A percentile compares a stretch with the other conserved stretches of the same genome.
phyloP scores from a whole-genome alignment of 64 coral and sea anemone species.

The Pocillopora damicornis region DNA sequence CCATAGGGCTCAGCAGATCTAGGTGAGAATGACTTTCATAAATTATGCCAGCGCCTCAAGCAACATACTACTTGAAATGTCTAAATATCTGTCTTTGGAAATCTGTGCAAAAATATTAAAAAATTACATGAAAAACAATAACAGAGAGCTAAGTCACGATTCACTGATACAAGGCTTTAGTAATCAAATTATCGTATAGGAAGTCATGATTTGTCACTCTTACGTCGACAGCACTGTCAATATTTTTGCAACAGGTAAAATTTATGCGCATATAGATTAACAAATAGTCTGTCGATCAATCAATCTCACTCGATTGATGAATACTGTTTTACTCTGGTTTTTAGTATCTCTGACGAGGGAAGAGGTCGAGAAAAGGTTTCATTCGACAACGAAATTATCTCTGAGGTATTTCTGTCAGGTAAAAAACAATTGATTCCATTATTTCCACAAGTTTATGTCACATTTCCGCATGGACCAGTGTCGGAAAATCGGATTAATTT shows the following conservation, averaged over 20 bases:
- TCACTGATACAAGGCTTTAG: neutral
- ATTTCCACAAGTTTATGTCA: neutral
- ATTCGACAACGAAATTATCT: neutral
- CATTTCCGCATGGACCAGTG: neutral
- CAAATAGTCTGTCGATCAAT: neutral
- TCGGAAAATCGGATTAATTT: neutral
- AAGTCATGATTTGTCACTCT: conserved; percentile 1
- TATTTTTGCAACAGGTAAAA: conserved; percentile 9
- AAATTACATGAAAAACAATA: too few species aligned
- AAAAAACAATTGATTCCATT: neutral
- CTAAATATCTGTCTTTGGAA: neutral
- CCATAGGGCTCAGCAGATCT: neutral
- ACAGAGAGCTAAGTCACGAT: neutral
- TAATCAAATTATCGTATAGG: conserved; percentile 24
- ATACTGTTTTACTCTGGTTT: neutral
- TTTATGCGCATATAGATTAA: conserved; percentile 15
- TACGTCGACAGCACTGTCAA: neutral
- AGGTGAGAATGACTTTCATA: neutral
- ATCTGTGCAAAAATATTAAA: neutral
- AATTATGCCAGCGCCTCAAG: neutral
- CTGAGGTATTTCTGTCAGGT: neutral
- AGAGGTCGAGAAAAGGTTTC: neutral
- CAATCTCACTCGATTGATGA: neutral
- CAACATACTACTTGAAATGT: neutral
- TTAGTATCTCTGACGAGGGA: neutral